phyloP scores from a whole-genome alignment of 2,797 vertebrate species.

The Crotalus adamanteus region DNA sequence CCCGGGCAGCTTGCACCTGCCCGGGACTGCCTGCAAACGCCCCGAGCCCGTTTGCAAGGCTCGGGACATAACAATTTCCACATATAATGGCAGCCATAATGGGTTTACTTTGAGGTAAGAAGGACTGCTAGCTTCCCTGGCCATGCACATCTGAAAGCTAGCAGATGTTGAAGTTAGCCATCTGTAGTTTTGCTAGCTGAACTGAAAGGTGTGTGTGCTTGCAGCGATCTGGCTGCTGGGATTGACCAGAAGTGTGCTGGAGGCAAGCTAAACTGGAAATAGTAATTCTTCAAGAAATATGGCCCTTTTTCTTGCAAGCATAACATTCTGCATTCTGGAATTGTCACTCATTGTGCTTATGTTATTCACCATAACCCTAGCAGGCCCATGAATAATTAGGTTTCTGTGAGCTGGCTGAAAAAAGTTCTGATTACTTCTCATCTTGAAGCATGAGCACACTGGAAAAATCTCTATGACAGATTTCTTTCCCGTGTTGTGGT shows the following conservation, averaged over 20 bases:
- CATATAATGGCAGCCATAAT: background rate
- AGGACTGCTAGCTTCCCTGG: background rate
- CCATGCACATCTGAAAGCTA: background rate
- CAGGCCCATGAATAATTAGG: background rate
- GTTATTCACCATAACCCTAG: background rate
- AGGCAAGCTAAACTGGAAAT: background rate
- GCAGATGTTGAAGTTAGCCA: background rate
- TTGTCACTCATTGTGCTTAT: background rate
- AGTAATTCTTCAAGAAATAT: background rate
- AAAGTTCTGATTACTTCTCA: background rate
- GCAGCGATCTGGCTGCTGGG: background rate
- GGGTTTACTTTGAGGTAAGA: background rate
- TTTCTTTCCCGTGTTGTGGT: background rate
- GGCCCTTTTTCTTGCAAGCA: background rate
- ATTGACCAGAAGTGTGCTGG: background rate
- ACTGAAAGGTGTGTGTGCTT: background rate
- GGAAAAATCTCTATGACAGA: background rate
- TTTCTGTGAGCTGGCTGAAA: background rate
- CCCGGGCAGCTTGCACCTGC: too few relatives aligned
- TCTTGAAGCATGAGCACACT: background rate
- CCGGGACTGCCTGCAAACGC: too few relatives aligned
- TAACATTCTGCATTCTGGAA: background rate
- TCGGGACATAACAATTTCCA: too few relatives aligned
- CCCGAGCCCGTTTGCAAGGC: too few relatives aligned
- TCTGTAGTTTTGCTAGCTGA: background rate